Evolutionary conservation across 2,113 vertebrate species (phyloP).

Genomic region (Orientallactaga bullata): DNA sequence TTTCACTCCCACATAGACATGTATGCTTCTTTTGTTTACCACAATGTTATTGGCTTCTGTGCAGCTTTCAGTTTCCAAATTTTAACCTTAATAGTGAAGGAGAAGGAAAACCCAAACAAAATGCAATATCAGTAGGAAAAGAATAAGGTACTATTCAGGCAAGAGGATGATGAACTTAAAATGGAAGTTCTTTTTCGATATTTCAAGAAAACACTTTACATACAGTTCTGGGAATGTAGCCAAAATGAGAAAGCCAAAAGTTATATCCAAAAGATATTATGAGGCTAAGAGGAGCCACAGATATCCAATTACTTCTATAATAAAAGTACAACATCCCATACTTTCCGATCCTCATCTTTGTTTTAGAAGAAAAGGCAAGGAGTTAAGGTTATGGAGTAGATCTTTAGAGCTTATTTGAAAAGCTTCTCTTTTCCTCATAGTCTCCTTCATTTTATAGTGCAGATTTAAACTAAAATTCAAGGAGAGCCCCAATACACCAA

Average conservation of each 20-base stretch:
- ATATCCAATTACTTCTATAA: constrained; percentile 67
- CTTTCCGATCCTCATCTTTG: constrained; percentile 14
- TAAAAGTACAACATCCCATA: constrained; percentile 56
- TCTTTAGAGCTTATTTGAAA: constrained; percentile 57
- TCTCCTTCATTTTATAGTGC: background rate
- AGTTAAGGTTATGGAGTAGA: constrained; percentile 47
- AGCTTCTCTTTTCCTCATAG: background rate
- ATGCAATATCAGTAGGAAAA: background rate
- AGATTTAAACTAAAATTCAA: constrained; percentile 35
- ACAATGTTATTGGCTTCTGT: constrained; percentile 33
- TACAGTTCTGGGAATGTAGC: constrained; percentile 70
- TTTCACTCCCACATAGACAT: background rate
- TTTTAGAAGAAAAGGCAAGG: constrained; percentile 35
- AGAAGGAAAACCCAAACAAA: constrained; percentile 41
- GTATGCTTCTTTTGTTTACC: background rate
- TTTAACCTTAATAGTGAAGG: constrained; percentile 58
- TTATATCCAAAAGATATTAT: constrained; percentile 66
- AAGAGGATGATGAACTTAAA: constrained; percentile 73
- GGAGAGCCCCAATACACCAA: background rate
- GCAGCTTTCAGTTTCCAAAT: background rate
- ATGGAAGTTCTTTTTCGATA: constrained; percentile 72
- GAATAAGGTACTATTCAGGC: constrained; percentile 59
- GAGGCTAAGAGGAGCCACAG: constrained; percentile 65
- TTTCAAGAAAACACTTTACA: constrained; percentile 75
- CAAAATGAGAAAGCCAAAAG: constrained; percentile 70